Evolutionary conservation across 2,888 invertebrate species (phyloP), one percentile per base, ranked within the genome.

Genomic region (Pyralis farinalis): DNA sequence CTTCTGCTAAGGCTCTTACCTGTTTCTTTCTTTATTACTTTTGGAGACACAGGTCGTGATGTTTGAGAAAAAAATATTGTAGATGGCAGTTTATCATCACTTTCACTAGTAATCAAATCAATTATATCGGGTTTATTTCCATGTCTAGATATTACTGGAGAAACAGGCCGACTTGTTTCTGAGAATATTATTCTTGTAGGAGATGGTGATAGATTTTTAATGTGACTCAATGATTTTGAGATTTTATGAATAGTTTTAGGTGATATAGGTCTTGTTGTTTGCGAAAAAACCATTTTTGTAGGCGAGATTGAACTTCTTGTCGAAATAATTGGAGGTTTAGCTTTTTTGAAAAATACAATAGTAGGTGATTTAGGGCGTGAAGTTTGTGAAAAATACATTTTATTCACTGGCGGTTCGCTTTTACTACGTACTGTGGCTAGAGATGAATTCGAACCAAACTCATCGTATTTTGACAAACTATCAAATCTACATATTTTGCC

Each of bases 331-430:
- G 49, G 49, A 0, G 60, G 49, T 34, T 55, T 67, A 12, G 68
- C 67, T 58, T 70, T 78, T 58, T 76, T 86, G 37, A 71, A 60
- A 66, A 86, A 86, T 40, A 83, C 55, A 11, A 88, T 56, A 8
- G 69, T 76, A 0, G 88, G 87, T 33, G 90, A 89, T 53, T 70
- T 76, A 1, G 89, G 86, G 9, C 90, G 73, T 28, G 81, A 74
- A 9, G 89, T 90, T 73, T 89, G 90, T 32, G 85, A 90, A 71
- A 84, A 90, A 54, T 79, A 79, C 7, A 90, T 71, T 70, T 90
- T 92, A 44, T 89, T 82, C 1, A 63, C 63, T 1, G 93, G 92
- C 10, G 93, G 93, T 55, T 93, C 93, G 69, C 93, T 93, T 46
- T 80, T 88, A 60, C 93, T 93, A 55, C 93, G 82, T 25, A 90